Evolutionary conservation across 2,888 invertebrate species (phyloP), one percentile per base, ranked within the genome.

Genomic region (Mesoligia furuncula): DNA sequence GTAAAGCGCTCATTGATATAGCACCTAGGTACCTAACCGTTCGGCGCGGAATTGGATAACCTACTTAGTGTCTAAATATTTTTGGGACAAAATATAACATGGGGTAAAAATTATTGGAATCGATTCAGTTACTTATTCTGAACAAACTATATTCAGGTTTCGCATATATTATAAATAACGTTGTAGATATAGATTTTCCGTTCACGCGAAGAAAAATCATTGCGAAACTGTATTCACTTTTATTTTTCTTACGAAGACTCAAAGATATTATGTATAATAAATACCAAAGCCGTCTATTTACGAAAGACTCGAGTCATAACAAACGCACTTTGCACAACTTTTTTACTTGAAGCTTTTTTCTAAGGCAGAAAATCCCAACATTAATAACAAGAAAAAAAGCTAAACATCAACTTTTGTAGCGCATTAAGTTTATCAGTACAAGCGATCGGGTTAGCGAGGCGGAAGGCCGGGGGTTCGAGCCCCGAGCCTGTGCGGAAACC

Each of bases 381-480:
- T 74, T 75, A 67, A 69, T 59, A 83, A 69, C 39, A 76, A 81
- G 65, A 85, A 90, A 90, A 31, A 91, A 87, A 82, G 80, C 78
- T 91, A 89, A 90, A 90, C 84, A 81, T 71, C 75, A 81, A 78
- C 73, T 88, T 90, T 89, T 91, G 91, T 90, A 90, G 92, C 93
- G 92, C 92, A 92, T 93, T 93, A 90, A 86, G 75, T 82, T 91
- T 93, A 93, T 93, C 93, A 80, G 77, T 75, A 86, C 87, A 87
- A 79, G 84, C 75, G 87, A 93, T 92, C 93, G 79, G 82, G 83
- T 84, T 83, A 88, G 80, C 84, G 87, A 83, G 62, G 87, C 84
- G 86, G 89, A 87, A 88, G 85, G 71, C 69, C n/a, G 72, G 73
- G 71, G 81, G 77, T 83, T 86, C 79, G 74, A 69, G 20, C 64